These are phyloP conservation scores for Naso thynnoides DNA, from an alignment of 2,797 vertebrate species.

Conservation along the genomic window DNA sequence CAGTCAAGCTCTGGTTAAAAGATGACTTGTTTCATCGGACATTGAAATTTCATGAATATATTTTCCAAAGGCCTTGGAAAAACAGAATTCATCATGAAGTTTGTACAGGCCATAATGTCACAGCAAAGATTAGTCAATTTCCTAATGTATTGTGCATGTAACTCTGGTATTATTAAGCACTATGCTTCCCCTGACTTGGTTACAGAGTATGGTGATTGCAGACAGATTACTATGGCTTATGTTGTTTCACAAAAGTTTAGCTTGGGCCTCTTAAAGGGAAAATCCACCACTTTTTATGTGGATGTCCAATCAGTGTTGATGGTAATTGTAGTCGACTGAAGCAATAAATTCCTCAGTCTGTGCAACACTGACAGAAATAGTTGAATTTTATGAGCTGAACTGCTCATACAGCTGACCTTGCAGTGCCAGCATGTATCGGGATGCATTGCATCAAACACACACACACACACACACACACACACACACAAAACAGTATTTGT, in stretches of 20 bases:
- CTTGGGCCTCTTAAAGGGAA: background rate
- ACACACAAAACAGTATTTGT: too few relatives aligned
- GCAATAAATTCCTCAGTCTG: too few relatives aligned
- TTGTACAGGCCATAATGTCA: slow-evolving; percentile 83
- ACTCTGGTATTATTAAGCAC: slow-evolving; percentile 69
- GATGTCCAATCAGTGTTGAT: too few relatives aligned
- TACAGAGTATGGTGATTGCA: slow-evolving; percentile 38
- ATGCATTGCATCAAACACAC: too few relatives aligned
- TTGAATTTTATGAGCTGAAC: too few relatives aligned
- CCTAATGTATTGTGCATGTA: slow-evolving; percentile 75
- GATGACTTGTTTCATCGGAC: slow-evolving; percentile 86
- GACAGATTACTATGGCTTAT: slow-evolving; percentile 10
- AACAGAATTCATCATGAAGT: slow-evolving; percentile 85
- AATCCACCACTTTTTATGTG: slow-evolving; percentile 16
- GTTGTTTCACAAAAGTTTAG: slow-evolving; percentile 7
- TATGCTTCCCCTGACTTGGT: slow-evolving; percentile 35
- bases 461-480: too few relatives aligned
- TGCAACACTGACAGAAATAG: too few relatives aligned
- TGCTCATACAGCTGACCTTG: too few relatives aligned
- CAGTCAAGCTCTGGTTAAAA: slow-evolving; percentile 84
- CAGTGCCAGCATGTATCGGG: too few relatives aligned
- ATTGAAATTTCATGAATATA: slow-evolving; percentile 91
- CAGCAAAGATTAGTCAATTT: slow-evolving; percentile 82
- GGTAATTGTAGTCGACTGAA: too few relatives aligned
- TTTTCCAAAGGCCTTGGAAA: slow-evolving; percentile 80